Conservation (phyloP, 1,140 invertebrate species). For the Eriosoma lanigerum region DNA sequence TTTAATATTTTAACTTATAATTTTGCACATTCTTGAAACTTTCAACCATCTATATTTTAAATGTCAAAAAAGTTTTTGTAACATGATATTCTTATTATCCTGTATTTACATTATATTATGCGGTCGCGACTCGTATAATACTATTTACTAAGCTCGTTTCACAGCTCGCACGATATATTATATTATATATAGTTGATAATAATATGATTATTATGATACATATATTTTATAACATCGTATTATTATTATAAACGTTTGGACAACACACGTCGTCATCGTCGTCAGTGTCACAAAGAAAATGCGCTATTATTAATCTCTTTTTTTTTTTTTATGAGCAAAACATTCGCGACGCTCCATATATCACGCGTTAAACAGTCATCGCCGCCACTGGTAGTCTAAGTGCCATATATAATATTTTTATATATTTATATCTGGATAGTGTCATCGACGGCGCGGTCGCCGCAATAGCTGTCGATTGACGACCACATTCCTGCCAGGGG, state of each 20-base stretch:
- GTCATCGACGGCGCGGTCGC: background rate
- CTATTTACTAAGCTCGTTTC: background rate
- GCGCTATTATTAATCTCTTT: conserved; percentile 13
- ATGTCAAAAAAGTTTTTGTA: too few relatives aligned
- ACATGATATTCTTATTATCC: too few relatives aligned
- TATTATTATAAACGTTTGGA: conserved; percentile 2
- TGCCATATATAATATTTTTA: background rate
- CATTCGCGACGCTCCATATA: conserved; percentile 16
- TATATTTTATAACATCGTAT: too few relatives aligned
- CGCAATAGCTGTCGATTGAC: background rate
- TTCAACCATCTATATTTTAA: too few relatives aligned
- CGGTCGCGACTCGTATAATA: too few relatives aligned
- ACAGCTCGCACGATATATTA: background rate
- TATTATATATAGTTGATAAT: too few relatives aligned
- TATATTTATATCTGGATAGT: conserved; percentile 2
- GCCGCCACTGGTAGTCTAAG: too few relatives aligned
- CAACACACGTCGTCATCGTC: background rate
- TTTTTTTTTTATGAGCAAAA: background rate
- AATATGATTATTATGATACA: too few relatives aligned
- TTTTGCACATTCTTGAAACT: too few relatives aligned
- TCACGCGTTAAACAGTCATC: background rate
- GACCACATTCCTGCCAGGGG: conserved; percentile 9
- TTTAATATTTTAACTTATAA: too few relatives aligned
- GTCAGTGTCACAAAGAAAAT: background rate
- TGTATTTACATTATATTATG: too few relatives aligned